Percentiles rank a stretch among this genome's conserved stretches.
Conservation (phyloP, 2,888 invertebrate species). For the Empis livida region DNA sequence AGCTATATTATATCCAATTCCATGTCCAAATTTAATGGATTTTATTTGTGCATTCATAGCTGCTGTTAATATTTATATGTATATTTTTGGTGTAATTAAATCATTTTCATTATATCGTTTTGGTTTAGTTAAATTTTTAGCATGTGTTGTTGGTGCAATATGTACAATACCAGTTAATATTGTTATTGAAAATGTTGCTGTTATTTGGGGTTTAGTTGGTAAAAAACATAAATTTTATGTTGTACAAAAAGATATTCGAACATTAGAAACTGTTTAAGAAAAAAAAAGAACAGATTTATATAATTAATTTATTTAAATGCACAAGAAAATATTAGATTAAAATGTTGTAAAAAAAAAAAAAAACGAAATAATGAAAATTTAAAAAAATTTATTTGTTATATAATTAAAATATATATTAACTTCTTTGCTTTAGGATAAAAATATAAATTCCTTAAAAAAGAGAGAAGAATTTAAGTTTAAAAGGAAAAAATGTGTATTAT, state of each 20-base stretch:
- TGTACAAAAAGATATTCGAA: slow-evolving; percentile 80
- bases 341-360: too few species aligned
- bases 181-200: slow-evolving; percentile 87
- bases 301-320: too few species aligned
- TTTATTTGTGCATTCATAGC: slow-evolving; percentile 82
- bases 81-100: slow-evolving; percentile 93
- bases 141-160: slow-evolving; percentile 75
- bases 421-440: too few species aligned
- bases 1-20: slow-evolving; percentile 76
- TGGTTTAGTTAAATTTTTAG: slow-evolving; percentile 61
- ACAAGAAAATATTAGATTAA: too few species aligned
- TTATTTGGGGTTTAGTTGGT: slow-evolving; percentile 86
- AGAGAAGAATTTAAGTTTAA: too few species aligned
- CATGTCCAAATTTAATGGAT: slow-evolving; percentile 70
- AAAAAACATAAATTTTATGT: slow-evolving; percentile 96
- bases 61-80: slow-evolving; percentile 94
- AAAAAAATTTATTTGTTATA: too few species aligned
- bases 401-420: too few species aligned
- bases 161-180: slow-evolving; percentile 88
- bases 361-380: too few species aligned
- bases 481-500: too few species aligned
- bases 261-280: slow-evolving; percentile 48
- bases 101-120: slow-evolving; percentile 84
- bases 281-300: slow-evolving; percentile 6
- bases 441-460: too few species aligned